Evolutionary conservation across 2,113 vertebrate species (phyloP), one percentile per base, ranked within the genome.

Genomic region (Cyphotilapia sp.): DNA sequence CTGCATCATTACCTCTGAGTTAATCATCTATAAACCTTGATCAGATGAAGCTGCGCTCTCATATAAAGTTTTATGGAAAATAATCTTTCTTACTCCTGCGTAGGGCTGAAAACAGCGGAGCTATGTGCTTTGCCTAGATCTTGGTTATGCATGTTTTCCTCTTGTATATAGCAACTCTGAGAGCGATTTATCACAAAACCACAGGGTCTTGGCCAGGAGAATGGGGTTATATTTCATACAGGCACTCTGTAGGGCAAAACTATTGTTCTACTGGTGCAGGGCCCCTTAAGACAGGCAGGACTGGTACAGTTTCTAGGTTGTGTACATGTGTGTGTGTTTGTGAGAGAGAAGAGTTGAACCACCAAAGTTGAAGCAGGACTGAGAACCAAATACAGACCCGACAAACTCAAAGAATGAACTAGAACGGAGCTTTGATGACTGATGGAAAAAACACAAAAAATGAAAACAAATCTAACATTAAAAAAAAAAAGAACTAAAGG

Each of bases 201-300:
- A 88, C 87, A 86, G 93, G 93, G 92, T 91, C 84, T 85, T 92
- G 90, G 92, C 91, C 81, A 31, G 35, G 82, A 76, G 87, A 92
- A 89, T 76, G 80, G 88, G 92, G 91, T 88, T 92, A 93, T 94
- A 92, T 95, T 95, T 95, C 94, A 94, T 92, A 91, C 80, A 88
- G 87, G 88, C 90, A 89, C 90, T 92, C 87, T 90, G 91, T 91
- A 92, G 92, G 92, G 88, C 92, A 92, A 90, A 86, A 90, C 92
- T 90, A 95, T 94, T 94, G 93, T 94, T 94, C 90, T 94, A 85
- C 71, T 83, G 87, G 61, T 33, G 9, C 91, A 87, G 49, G 81
- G 74, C 63, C 82, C 88, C 87, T 87, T 57, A 51, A 88, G 86
- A 82, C 83, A 82, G 74, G 33, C 35, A 88, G 7, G 24, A 80